These are phyloP conservation scores for Squalus acanthias DNA, from an alignment of 2,797 vertebrate genomes.

Conservation along the genomic window DNA sequence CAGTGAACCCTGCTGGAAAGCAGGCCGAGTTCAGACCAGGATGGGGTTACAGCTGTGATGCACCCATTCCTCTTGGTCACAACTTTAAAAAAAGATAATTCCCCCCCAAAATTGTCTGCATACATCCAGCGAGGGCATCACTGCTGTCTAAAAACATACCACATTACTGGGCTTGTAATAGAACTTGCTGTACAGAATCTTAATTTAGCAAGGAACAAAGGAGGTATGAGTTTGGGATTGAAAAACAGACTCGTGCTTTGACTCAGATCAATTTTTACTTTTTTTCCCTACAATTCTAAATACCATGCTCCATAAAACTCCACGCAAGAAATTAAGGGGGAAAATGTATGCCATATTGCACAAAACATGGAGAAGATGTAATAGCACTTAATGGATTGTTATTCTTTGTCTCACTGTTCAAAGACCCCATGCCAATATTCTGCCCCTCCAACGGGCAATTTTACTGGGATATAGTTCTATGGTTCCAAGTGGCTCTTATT, in stretches of 20 bases:
- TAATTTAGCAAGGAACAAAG: background rate
- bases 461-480: too few relatives aligned
- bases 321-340: background rate
- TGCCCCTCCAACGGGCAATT: too few relatives aligned
- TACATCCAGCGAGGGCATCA: background rate
- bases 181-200: too few relatives aligned
- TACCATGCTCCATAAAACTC: background rate
- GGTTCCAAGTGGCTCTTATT: too few relatives aligned
- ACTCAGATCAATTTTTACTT: background rate
- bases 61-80: background rate
- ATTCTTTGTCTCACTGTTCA: too few relatives aligned
- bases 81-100: background rate
- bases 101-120: background rate
- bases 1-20: background rate
- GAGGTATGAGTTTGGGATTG: background rate
- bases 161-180: background rate
- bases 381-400: too few relatives aligned
- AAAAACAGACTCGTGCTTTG: background rate
- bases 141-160: background rate
- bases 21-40: background rate
- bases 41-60: background rate
- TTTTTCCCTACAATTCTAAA: background rate
- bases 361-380: too few relatives aligned
- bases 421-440: too few relatives aligned
- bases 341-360: too few relatives aligned